A percentile compares a stretch with the other conserved stretches of the same genome.
Conservation (phyloP, 1,140 invertebrate species). For the Portunus trituberculatus region DNA sequence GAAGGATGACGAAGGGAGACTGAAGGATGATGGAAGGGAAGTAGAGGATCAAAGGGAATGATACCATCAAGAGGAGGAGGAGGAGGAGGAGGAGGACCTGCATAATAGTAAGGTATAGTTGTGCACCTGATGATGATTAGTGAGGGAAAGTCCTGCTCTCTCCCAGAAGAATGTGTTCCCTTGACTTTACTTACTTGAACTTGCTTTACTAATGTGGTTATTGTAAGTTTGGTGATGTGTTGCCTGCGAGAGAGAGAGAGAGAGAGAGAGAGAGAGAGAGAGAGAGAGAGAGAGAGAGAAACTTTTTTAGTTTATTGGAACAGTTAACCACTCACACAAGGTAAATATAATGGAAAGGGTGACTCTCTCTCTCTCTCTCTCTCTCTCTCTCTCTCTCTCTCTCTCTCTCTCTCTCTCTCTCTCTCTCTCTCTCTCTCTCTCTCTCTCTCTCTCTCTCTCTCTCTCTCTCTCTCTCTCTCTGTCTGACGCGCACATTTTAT, state of each 20-base stretch:
- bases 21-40: not conserved
- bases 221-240: too few species aligned
- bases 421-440: slow-evolving; percentile 15
- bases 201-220: too few species aligned
- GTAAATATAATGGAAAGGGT: not conserved
- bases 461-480: slow-evolving; percentile 9
- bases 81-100: not conserved
- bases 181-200: too few species aligned
- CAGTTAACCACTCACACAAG: not conserved
- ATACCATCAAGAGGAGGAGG: not conserved
- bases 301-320: too few species aligned
- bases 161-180: too few species aligned
- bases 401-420: slow-evolving; percentile 1
- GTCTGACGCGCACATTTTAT: not conserved
- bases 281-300: not conserved
- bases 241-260: not conserved
- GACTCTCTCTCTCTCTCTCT: not conserved
- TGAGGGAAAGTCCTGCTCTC: too few species aligned
- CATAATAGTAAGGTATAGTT: too few species aligned
- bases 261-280: slow-evolving; percentile 6
- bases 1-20: not conserved
- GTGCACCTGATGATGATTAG: too few species aligned
- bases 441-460: slow-evolving; percentile 18
- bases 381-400: not conserved
- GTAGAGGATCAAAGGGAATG: not conserved